Conservation (phyloP, 2,113 vertebrate genomes). For the Madoqua kirkii region DNA sequence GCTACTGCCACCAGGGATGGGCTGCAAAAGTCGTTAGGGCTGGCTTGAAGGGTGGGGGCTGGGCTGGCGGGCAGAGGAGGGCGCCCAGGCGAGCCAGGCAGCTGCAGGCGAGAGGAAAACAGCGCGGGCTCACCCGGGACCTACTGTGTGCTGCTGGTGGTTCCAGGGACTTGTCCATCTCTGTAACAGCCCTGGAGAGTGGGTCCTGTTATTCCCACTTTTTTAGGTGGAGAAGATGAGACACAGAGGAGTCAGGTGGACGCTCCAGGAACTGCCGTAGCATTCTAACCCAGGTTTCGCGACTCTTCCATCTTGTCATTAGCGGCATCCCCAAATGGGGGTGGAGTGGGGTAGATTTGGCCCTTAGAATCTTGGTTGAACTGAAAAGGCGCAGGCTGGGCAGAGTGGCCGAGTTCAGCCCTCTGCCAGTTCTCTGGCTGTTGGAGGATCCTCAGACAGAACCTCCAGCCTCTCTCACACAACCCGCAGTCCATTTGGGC, state of each 20-base stretch:
- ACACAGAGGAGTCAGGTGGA: not conserved
- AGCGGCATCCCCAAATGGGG: not conserved
- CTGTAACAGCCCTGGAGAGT: too few species aligned
- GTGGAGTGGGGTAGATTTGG: not conserved
- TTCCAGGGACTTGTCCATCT: not conserved
- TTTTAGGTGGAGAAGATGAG: not conserved
- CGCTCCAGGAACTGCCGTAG: not conserved
- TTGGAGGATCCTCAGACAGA: conserved; percentile 46
- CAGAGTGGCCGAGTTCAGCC: not conserved
- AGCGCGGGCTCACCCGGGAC: not conserved
- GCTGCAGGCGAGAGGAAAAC: conserved; percentile 32
- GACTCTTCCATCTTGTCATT: not conserved
- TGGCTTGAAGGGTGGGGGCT: not conserved
- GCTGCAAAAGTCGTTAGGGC: conserved; percentile 73
- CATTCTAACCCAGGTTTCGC: not conserved
- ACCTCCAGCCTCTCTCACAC: not conserved
- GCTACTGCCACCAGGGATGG: conserved; percentile 58
- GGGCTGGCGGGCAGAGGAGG: not conserved
- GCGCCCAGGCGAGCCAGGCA: conserved; percentile 60
- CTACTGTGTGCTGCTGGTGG: not conserved
- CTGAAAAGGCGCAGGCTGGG: not conserved
- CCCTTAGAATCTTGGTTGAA: not conserved
- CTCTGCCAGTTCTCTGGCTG: conserved; percentile 34
- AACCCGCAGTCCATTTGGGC: conserved; percentile 74
- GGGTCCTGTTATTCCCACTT: not conserved